phyloP scores from a whole-genome alignment of 2,888 invertebrate species.

The Pyrochroa serraticornis region DNA sequence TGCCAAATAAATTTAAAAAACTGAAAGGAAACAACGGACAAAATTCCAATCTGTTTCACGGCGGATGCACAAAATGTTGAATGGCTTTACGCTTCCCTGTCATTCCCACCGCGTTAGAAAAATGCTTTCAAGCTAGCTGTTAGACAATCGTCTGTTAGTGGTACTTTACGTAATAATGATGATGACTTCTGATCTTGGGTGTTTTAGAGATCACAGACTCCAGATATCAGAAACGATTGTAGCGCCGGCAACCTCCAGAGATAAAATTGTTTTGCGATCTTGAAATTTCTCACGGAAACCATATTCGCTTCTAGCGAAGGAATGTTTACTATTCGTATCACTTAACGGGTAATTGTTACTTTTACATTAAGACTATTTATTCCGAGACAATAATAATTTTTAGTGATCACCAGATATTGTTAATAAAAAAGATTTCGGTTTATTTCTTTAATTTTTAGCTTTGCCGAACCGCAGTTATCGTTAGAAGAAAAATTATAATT shows the following conservation, averaged over 20 bases:
- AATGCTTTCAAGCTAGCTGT: background rate
- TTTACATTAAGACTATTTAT: too few species aligned
- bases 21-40: too few species aligned
- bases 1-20: too few species aligned
- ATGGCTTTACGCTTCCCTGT: background rate
- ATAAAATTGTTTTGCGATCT: background rate
- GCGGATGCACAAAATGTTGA: conserved; percentile 9
- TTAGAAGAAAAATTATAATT: too few species aligned
- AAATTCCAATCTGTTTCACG: conserved; percentile 2
- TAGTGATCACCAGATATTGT: too few species aligned
- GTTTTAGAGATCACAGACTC: conserved; percentile 2
- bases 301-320: background rate
- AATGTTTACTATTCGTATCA: background rate
- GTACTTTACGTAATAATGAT: conserved; percentile 11
- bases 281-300: conserved; percentile 6
- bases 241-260: background rate
- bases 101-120: conserved; percentile 5
- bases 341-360: too few species aligned
- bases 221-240: background rate
- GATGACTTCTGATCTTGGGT: conserved; percentile 3
- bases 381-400: too few species aligned
- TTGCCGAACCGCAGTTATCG: too few species aligned
- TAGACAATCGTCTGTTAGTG: conserved; percentile 3
- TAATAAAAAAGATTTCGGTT: too few species aligned
- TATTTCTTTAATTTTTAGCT: too few species aligned